Percentiles rank a stretch among this genome's conserved stretches.
Evolutionary conservation across 2,113 vertebrate species (phyloP).

Genomic region (Pseudopodoces humilis): DNA sequence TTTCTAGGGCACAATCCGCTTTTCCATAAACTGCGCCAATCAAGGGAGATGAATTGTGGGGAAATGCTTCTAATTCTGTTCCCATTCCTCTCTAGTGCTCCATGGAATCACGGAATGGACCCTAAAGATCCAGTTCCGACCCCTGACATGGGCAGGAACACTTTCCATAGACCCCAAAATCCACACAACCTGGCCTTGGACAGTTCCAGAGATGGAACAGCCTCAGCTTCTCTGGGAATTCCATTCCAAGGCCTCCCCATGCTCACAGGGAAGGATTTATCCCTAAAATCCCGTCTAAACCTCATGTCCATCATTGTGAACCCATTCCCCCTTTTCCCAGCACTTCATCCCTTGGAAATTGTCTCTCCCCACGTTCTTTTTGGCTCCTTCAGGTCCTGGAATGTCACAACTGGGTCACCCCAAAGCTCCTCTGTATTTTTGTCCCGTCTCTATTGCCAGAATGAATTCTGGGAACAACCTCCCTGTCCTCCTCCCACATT

Average conservation of each 20-base stretch:
- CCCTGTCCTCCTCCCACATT: not conserved
- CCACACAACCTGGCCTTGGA: accelerated
- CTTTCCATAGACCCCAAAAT: not conserved
- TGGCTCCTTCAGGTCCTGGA: not conserved
- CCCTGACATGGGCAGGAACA: not conserved
- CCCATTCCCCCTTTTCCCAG: not conserved
- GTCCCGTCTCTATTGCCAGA: not conserved
- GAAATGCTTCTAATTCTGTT: not conserved
- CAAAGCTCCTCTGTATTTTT: not conserved
- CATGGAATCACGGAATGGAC: accelerated
- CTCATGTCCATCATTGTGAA: not conserved
- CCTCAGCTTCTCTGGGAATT: not conserved
- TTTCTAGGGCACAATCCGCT: not conserved
- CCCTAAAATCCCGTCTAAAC: not conserved
- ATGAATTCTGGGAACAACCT: not conserved
- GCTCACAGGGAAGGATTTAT: not conserved
- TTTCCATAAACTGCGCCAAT: too few relatives aligned
- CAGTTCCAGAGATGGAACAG: not conserved
- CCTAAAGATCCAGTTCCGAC: not conserved
- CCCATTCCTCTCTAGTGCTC: not conserved
- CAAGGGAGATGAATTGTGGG: not conserved
- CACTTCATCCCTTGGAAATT: not conserved
- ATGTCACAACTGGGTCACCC: not conserved
- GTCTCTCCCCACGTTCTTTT: not conserved
- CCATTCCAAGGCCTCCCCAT: not conserved